phyloP scores from a whole-genome alignment of 2,888 invertebrate species.

The Trypoxylon attenuatum region DNA sequence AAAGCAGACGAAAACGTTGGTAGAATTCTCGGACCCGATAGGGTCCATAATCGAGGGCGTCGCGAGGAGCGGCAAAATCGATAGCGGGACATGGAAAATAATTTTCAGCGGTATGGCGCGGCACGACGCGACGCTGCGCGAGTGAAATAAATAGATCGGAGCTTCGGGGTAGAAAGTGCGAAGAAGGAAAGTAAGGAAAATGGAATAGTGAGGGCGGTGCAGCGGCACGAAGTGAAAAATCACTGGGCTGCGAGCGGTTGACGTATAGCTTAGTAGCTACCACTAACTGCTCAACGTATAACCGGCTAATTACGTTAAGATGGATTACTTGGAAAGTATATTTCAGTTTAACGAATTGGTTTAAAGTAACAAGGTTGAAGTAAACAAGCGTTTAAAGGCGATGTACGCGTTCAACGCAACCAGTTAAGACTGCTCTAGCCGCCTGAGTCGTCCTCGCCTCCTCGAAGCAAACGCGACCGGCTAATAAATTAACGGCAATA shows the following conservation, averaged over 20 bases:
- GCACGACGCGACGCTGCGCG: too few relatives aligned
- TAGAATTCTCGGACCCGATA: too few relatives aligned
- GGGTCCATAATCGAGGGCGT: too few relatives aligned
- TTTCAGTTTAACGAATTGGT: conserved; percentile 50
- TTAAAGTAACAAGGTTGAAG: conserved; percentile 42
- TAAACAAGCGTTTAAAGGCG: conserved; percentile 39
- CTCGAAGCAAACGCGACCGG: conserved; percentile 9
- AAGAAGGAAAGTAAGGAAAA: not conserved
- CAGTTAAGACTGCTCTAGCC: not conserved
- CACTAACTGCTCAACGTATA: conserved; percentile 48
- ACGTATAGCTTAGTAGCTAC: conserved; percentile 30
- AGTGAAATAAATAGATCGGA: not conserved
- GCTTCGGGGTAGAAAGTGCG: not conserved
- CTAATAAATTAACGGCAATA: conserved; percentile 44
- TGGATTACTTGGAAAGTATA: conserved; percentile 52
- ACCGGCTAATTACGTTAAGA: conserved; percentile 55
- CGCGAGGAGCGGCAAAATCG: too few relatives aligned
- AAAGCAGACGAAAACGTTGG: too few relatives aligned
- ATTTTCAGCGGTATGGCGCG: too few relatives aligned
- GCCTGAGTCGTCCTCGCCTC: not conserved
- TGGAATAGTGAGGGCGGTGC: not conserved
- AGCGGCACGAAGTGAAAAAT: conserved; percentile 33
- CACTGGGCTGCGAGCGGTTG: conserved; percentile 27
- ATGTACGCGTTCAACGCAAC: conserved; percentile 32
- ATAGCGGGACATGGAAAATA: too few relatives aligned